A percentile compares a stretch with the other conserved stretches of the same genome.
Conservation (phyloP, 1,140 invertebrate genomes). For the Theocolax elegans region DNA sequence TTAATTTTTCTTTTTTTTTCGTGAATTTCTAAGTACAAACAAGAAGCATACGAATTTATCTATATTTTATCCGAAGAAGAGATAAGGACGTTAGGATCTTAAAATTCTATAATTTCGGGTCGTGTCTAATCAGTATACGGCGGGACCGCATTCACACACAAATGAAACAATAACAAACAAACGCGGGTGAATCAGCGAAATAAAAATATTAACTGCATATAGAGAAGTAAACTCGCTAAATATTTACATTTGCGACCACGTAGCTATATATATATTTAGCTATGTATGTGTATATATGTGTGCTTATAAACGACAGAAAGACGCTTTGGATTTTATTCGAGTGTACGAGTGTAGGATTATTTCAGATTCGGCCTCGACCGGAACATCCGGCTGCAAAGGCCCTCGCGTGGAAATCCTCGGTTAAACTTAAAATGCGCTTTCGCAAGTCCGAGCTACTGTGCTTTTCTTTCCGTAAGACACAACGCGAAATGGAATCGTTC, state of each 20-base stretch:
- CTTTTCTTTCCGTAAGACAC: conserved; percentile 22
- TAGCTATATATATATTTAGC: too few relatives aligned
- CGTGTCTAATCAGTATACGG: neutral
- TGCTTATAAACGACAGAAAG: too few relatives aligned
- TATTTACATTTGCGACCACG: too few relatives aligned
- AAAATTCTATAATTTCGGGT: conserved; percentile 25
- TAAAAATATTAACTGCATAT: conserved; percentile 24
- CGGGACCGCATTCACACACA: too few relatives aligned
- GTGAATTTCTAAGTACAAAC: too few relatives aligned
- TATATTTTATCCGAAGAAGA: too few relatives aligned
- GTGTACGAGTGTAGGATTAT: conserved; percentile 38
- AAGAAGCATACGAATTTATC: too few relatives aligned
- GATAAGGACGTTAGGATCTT: too few relatives aligned
- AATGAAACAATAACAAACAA: neutral
- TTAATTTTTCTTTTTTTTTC: too few relatives aligned
- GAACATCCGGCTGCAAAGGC: conserved; percentile 36
- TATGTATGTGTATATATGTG: too few relatives aligned
- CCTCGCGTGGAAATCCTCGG: conserved; percentile 34
- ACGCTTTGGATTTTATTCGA: conserved; percentile 43
- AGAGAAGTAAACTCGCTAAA: conserved; percentile 1
- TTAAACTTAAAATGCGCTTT: conserved; percentile 39
- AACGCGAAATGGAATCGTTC: too few relatives aligned
- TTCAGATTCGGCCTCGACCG: conserved; percentile 44
- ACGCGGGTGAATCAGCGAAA: conserved; percentile 4
- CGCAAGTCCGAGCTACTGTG: neutral